phyloP scores from a whole-genome alignment of 2,797 vertebrate genomes.

The Pseudomugil tenellus region DNA sequence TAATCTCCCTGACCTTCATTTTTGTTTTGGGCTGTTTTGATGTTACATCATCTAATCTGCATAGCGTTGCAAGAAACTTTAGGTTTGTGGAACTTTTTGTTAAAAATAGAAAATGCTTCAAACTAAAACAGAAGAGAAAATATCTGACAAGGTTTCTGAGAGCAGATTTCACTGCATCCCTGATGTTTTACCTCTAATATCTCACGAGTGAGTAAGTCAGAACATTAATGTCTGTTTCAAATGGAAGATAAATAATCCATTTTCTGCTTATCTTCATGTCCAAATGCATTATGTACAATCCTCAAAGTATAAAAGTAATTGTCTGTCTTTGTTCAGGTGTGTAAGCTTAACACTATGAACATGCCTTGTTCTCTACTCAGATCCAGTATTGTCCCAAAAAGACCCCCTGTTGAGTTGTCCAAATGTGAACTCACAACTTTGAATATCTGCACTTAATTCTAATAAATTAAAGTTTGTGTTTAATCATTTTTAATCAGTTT shows the following conservation, averaged over 20 bases:
- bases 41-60: not conserved
- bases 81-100: not conserved
- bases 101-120: not conserved
- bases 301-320: no score
- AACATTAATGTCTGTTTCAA: no score
- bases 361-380: no score
- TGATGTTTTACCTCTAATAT: no score
- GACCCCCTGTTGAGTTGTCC: not conserved
- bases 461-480: not conserved
- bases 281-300: no score
- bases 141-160: not conserved
- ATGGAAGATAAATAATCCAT: no score
- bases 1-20: conserved; percentile 14
- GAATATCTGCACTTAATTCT: not conserved
- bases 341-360: no score
- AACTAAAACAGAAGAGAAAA: not conserved
- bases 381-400: not conserved
- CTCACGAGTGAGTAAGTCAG: no score
- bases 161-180: no score
- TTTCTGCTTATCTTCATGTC: no score
- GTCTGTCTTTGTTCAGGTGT: no score
- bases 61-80: not conserved
- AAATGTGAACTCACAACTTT: not conserved
- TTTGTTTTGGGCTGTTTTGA: conserved; percentile 13
- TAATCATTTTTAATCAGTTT: no score